Percentiles rank a stretch among this genome's conserved stretches.
Evolutionary conservation across 2,797 vertebrate species (phyloP).

Genomic region (Myiothlypis coronata): DNA sequence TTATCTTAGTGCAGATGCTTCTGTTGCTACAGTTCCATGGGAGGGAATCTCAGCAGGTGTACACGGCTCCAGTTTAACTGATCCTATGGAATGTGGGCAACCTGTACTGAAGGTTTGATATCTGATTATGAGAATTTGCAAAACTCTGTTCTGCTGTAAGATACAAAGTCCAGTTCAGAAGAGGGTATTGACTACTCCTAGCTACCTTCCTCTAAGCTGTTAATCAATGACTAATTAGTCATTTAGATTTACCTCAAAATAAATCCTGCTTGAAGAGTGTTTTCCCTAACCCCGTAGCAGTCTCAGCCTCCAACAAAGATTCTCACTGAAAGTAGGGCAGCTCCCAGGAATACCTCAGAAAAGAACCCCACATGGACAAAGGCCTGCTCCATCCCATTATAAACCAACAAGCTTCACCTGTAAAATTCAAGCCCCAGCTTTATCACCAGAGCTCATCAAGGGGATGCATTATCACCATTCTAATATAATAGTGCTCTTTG

Average conservation of each 20-base stretch:
- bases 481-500: not conserved
- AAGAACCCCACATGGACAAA: not conserved
- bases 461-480: not conserved
- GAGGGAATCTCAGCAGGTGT: not conserved
- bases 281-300: not conserved
- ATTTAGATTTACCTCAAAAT: not conserved
- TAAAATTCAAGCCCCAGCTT: not conserved
- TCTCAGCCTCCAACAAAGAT: not conserved
- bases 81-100: not conserved
- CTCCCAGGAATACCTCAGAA: not conserved
- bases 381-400: not conserved
- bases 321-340: not conserved
- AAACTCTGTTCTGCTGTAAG: not conserved
- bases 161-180: not conserved
- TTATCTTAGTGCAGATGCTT: not conserved
- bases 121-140: not conserved
- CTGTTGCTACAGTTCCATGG: not conserved
- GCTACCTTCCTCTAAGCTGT: not conserved
- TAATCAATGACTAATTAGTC: not conserved
- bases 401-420: not conserved
- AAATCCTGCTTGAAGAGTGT: not conserved
- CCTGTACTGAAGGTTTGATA: not conserved
- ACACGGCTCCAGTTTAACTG: not conserved
- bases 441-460: not conserved
- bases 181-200: not conserved